Percentiles rank a stretch among this genome's conserved stretches.
phyloP scores from a whole-genome alignment of 2,797 vertebrate genomes.

The Numenius phaeopus region DNA sequence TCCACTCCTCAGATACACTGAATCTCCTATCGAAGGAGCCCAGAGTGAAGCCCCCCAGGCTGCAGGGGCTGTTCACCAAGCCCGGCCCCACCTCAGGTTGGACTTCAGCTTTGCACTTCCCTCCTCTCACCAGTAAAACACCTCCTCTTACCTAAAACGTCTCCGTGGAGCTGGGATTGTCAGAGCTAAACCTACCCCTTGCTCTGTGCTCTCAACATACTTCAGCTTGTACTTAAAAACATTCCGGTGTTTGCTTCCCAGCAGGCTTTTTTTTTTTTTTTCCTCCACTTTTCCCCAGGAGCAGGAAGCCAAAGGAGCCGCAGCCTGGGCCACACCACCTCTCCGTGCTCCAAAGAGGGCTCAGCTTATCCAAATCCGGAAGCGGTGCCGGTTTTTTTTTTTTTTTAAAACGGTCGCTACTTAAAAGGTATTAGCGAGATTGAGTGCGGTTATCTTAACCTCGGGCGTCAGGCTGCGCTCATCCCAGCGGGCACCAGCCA shows the following conservation, averaged over 20 bases:
- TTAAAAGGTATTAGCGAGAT: background rate
- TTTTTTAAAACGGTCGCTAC: background rate
- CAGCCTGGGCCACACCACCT: background rate
- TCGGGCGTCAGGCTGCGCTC: background rate
- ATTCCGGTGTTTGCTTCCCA: background rate
- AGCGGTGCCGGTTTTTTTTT: background rate
- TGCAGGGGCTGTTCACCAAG: background rate
- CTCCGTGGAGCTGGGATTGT: background rate
- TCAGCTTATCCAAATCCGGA: background rate
- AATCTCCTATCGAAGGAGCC: background rate
- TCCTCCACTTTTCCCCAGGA: background rate
- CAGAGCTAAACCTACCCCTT: background rate
- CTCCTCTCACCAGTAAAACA: background rate
- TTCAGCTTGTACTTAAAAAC: background rate
- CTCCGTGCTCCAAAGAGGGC: background rate
- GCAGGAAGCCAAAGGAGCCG: rapidly evolving
- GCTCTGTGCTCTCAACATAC: background rate
- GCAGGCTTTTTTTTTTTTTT: background rate
- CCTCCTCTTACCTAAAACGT: background rate
- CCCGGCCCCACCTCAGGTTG: background rate
- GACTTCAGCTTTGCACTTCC: background rate
- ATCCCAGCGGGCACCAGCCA: conserved; percentile 58
- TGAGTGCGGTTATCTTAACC: background rate
- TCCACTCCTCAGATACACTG: rapidly evolving
- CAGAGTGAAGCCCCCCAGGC: rapidly evolving